Conservation (phyloP, 2,888 invertebrate genomes). For the Andrena hattorfiana region DNA sequence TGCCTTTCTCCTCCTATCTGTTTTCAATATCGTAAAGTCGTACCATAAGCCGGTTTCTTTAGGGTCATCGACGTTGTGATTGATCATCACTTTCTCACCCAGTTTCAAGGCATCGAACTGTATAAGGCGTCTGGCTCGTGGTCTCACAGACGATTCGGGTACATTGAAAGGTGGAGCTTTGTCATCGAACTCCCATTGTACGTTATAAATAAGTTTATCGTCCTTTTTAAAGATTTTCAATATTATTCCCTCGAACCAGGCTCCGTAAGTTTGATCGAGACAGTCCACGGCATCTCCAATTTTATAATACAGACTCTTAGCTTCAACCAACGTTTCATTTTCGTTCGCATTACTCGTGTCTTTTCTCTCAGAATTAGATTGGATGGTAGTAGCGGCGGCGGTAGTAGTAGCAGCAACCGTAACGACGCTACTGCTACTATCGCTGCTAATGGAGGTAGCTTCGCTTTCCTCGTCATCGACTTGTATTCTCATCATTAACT, state of each 20-base stretch:
- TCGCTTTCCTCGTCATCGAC: conserved; percentile 52
- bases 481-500: conserved; percentile 86
- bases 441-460: conserved; percentile 46
- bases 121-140: conserved; percentile 88
- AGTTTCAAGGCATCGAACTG: conserved; percentile 86
- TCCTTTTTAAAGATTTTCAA: conserved; percentile 85
- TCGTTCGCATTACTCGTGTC: too few relatives aligned
- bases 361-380: conserved; percentile 42
- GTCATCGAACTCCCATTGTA: conserved; percentile 82
- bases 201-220: conserved; percentile 72
- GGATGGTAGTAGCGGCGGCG: neutral
- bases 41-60: conserved; percentile 90
- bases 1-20: conserved; percentile 84
- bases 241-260: conserved; percentile 91
- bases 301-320: conserved; percentile 86
- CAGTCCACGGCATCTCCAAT: conserved; percentile 90
- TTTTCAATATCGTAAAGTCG: conserved; percentile 86
- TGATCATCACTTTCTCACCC: conserved; percentile 90
- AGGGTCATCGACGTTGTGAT: conserved; percentile 91
- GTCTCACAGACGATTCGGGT: conserved; percentile 87
- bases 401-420: neutral
- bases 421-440: too few relatives aligned
- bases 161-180: conserved; percentile 79
- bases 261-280: conserved; percentile 87
- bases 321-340: conserved; percentile 83